Conservation (phyloP, 2,113 vertebrate genomes). For the Cyphomyrus plagiostoma region DNA sequence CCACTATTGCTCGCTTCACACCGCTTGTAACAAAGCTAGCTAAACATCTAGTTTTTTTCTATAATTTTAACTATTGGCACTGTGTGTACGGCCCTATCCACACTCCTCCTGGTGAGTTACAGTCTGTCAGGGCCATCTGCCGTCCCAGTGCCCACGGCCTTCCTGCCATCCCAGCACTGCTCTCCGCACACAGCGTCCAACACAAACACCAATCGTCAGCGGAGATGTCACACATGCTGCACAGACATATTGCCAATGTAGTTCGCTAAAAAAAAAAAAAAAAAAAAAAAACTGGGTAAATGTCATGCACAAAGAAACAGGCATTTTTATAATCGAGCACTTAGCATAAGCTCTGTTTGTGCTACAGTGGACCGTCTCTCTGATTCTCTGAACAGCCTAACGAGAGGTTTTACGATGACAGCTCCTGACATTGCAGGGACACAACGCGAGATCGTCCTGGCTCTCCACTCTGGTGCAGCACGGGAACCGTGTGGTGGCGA, state of each 20-base stretch:
- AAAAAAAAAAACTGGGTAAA: neutral
- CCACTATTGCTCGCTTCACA: slow-evolving; percentile 20
- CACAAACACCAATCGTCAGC: slow-evolving; percentile 19
- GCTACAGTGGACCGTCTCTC: neutral
- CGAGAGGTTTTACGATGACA: neutral
- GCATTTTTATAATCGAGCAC: neutral
- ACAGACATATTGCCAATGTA: slow-evolving; percentile 1
- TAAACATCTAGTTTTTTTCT: slow-evolving; percentile 27
- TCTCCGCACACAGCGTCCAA: slow-evolving; percentile 34
- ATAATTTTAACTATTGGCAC: slow-evolving; percentile 14
- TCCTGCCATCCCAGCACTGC: slow-evolving; percentile 35
- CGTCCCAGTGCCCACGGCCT: slow-evolving; percentile 50
- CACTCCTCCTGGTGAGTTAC: slow-evolving; percentile 51
- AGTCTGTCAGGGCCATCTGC: slow-evolving; percentile 69
- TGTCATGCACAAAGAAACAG: slow-evolving; percentile 15
- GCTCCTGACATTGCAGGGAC: neutral
- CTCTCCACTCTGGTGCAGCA: neutral
- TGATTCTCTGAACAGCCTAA: neutral
- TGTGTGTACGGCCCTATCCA: slow-evolving; percentile 41
- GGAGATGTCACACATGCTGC: neutral
- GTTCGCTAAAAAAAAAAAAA: neutral
- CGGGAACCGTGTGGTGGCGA: neutral
- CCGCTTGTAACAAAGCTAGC: slow-evolving; percentile 29
- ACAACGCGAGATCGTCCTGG: neutral
- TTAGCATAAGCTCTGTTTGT: neutral